phyloP scores from a whole-genome alignment of 2,888 invertebrate species.

The Electrophaes corylata region DNA sequence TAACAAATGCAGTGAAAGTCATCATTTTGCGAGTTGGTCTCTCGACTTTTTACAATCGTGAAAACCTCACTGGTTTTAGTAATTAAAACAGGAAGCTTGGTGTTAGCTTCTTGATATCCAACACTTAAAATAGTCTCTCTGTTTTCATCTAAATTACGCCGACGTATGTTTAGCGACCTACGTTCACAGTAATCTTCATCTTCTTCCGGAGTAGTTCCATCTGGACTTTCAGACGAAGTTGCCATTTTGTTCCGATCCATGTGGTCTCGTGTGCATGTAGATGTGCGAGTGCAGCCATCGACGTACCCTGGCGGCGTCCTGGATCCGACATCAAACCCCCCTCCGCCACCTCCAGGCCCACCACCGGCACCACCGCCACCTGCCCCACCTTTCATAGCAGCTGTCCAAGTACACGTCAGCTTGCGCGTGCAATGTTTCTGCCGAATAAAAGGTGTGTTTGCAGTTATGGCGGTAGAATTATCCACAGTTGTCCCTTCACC shows the following conservation, averaged over 20 bases:
- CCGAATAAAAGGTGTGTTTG: slow-evolving; percentile 61
- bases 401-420: slow-evolving; percentile 77
- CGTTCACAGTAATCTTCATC: slow-evolving; percentile 77
- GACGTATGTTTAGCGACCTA: slow-evolving; percentile 59
- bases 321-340: slow-evolving; percentile 49
- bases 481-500: not conserved
- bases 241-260: slow-evolving; percentile 68
- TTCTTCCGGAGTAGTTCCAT: slow-evolving; percentile 42
- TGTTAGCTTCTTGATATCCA: slow-evolving; percentile 23
- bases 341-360: slow-evolving; percentile 38
- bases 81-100: slow-evolving; percentile 16
- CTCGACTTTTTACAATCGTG: slow-evolving; percentile 1
- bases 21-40: slow-evolving; percentile 12
- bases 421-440: slow-evolving; percentile 70
- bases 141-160: slow-evolving; percentile 50
- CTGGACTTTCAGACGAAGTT: slow-evolving; percentile 36
- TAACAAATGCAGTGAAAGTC: slow-evolving; percentile 42
- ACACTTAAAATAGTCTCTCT: slow-evolving; percentile 14
- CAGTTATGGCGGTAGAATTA: slow-evolving; percentile 49
- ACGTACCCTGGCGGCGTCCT: slow-evolving; percentile 74
- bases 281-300: slow-evolving; percentile 74
- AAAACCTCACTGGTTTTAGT: slow-evolving; percentile 14
- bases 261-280: slow-evolving; percentile 72
- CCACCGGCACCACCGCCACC: slow-evolving; percentile 23
- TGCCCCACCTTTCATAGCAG: slow-evolving; percentile 35